Evolutionary conservation across 2,113 vertebrate genomes (phyloP), one percentile per base, ranked within the genome.

Genomic region (Zeus faber): DNA sequence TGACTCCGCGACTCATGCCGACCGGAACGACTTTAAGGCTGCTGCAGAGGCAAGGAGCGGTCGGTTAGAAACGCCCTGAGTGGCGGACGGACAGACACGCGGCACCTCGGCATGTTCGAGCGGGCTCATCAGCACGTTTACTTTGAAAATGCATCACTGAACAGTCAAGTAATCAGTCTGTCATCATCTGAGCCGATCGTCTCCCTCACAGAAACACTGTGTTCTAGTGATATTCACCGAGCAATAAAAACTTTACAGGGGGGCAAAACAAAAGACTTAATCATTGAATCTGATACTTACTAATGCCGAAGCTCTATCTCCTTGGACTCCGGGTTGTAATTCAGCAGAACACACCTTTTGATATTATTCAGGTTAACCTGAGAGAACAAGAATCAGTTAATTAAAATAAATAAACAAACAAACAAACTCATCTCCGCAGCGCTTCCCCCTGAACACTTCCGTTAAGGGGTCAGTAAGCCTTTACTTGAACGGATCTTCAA

Each of bases 21-120:
- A 96, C 94, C 0, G 95, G 95, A 9, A 98, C 93, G 0, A 98
- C 94, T 67, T 95, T 97, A 65, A 98, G 74, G 50, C 93, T 96
- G 65, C 95, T 97, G 86, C 51, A 55, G 29, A 48, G 16, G 4
- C n/a, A n/a, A n/a, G n/a, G n/a, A n/a, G n/a, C n/a, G n/a, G n/a
- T n/a, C n/a, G n/a, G n/a, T n/a, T n/a, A 22, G 3, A 22, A 4
- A 13, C 16, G 37, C 14, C 37, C 10, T 39, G 17, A 16, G 2
- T 18, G 18, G 17, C 3, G 6, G 9, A 4, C 8, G 7, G 18
- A n/a, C 6, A 18, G 17, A 18, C n/a, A 16, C 4, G 1, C 0
- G 18, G 41, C 9, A 18, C 7, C 41, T 10, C 18, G 1, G 10
- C 9, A n/a, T n/a, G n/a, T n/a, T n/a, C n/a, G n/a, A n/a, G n/a